Evolutionary conservation across 1,140 invertebrate species (phyloP).

Genomic region (Platyscapa corneri): DNA sequence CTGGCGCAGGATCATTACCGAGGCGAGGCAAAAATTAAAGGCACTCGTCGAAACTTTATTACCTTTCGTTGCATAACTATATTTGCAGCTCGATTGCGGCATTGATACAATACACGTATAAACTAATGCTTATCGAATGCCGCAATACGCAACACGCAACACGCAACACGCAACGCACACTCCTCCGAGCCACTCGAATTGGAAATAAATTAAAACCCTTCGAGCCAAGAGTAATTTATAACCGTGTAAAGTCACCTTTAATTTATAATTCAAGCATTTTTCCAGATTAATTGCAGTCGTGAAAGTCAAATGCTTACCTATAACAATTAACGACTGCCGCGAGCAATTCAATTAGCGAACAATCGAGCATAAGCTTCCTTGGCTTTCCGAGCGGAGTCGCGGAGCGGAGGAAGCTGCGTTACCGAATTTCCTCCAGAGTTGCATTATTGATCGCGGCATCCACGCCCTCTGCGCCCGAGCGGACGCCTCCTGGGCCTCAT

Average conservation of each 20-base stretch:
- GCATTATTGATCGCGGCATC: conserved; percentile 60
- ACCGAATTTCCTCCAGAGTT: conserved; percentile 51
- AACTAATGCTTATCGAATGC: too few species aligned
- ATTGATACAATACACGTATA: neutral
- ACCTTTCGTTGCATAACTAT: neutral
- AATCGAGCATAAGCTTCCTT: conserved; percentile 3
- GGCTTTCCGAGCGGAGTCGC: neutral
- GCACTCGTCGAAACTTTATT: neutral
- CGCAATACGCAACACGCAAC: too few species aligned
- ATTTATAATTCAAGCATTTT: neutral
- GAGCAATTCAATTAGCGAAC: neutral
- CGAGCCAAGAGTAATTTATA: too few species aligned
- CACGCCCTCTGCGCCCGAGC: conserved; percentile 51
- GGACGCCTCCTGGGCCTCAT: conserved; percentile 58
- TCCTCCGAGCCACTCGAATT: neutral
- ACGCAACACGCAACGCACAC: too few species aligned
- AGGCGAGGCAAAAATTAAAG: neutral
- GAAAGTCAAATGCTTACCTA: neutral
- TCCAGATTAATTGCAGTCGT: neutral
- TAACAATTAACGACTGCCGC: conserved; percentile 11
- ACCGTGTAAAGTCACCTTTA: neutral
- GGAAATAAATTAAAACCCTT: neutral
- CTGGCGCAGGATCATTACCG: too few species aligned
- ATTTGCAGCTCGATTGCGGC: neutral
- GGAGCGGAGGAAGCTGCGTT: conserved; percentile 16